Base-by-base conservation (phyloP, 2,888 invertebrate species). In the Germaria angustata region DNA sequence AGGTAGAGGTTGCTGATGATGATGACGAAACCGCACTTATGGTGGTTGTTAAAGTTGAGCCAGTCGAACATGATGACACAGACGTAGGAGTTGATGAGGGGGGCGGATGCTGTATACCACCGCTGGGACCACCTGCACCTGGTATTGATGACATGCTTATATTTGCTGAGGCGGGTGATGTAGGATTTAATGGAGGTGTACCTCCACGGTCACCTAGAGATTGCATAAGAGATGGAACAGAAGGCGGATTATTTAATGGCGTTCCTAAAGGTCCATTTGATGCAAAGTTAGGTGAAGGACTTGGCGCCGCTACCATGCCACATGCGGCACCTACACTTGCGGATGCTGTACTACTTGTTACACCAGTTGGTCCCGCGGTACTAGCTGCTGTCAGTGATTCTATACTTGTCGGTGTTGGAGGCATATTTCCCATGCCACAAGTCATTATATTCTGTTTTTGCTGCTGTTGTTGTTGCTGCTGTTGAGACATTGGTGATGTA, bases 221-320 rank as follows among this genome's bases (percentile, higher is more conserved):
- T 86, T 91, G 91, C 87, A 91, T 88, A 8, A 91, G 84, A 11
- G 93, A 93, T 44, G 93, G 93, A 6, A 93, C 93, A 63, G 93
- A 92, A 79, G 94, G 94, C 68, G 93, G 93, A 81, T 93, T 92
- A 69, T 89, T 90, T 85, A 93, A 92, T 49, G 93, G 90, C 2
- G 93, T 92, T 57, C 93, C 92, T 85, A 92, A 88, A 1, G 92
- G 92, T 20, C 92, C 92, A 65, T 92, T 92, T 13, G 91, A 90
- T 36, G 87, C 89, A 87, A 90, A 92, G 71, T 89, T 91, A 81
- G 91, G 92, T 20, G 92, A 92, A 2, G 92, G 90, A 87, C 91
- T 92, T 86, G 92, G 92, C 84, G 92, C 90, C 65, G 93, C 92
- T 85, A 92, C 92, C 89, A 92, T 92, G 24, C 86, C 78, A 55